Evolutionary conservation across 2,797 vertebrate species (phyloP).

Genomic region (Hippopotamyrus pictus): DNA sequence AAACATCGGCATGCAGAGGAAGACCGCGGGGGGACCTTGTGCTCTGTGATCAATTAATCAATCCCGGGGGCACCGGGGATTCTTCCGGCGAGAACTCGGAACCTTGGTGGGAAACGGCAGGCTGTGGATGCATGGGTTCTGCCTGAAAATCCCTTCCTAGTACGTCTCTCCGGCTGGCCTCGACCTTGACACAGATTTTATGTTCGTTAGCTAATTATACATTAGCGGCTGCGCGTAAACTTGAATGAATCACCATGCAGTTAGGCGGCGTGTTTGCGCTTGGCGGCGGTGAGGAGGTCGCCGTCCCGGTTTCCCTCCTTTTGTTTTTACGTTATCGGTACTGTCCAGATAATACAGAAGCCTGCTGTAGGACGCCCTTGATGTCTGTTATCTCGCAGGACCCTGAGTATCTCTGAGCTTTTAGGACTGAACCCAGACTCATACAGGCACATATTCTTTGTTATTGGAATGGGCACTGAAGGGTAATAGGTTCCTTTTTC

Average conservation of each 20-base stretch:
- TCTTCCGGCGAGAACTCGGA: neutral
- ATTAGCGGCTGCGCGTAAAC: neutral
- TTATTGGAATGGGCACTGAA: neutral
- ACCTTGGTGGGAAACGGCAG: neutral
- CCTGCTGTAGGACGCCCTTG: neutral
- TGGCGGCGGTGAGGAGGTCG: neutral
- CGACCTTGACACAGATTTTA: neutral
- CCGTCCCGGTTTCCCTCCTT: neutral
- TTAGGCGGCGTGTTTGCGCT: neutral
- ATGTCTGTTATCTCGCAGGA: neutral
- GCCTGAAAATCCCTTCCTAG: neutral
- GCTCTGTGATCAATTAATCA: neutral
- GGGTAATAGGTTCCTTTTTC: neutral
- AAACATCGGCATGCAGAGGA: neutral
- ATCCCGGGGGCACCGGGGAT: neutral
- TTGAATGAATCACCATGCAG: constrained; percentile 14
- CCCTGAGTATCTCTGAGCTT: neutral
- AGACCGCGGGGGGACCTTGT: neutral
- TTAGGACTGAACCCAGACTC: neutral
- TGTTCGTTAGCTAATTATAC: neutral
- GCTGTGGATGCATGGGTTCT: neutral
- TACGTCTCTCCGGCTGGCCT: neutral
- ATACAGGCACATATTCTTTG: neutral
- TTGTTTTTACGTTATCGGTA: constrained; percentile 6
- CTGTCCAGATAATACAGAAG: neutral